Conservation (phyloP, 1,140 invertebrate genomes). For the Macrosteles quadrilineatus region DNA sequence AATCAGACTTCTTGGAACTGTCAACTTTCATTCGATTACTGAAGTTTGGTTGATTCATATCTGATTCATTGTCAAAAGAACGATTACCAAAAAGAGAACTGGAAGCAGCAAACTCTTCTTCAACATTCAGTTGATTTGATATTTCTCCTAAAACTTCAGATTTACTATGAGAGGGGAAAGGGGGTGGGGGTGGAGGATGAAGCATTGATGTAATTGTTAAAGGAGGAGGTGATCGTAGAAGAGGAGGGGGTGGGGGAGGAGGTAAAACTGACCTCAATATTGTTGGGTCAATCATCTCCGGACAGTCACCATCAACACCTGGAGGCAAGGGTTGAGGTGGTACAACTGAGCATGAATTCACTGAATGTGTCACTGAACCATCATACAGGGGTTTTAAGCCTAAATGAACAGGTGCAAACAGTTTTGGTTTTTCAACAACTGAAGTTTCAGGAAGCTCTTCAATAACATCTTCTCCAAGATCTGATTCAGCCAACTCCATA, state of each 20-base stretch:
- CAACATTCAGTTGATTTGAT: no score
- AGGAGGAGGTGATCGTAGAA: neutral
- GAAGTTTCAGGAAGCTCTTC: neutral
- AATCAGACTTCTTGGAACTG: no score
- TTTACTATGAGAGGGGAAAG: neutral
- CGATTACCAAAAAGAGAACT: no score
- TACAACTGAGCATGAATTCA: neutral
- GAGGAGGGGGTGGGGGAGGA: neutral
- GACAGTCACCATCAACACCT: neutral
- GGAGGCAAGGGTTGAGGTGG: constrained; percentile 12
- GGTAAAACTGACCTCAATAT: neutral
- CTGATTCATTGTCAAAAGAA: no score
- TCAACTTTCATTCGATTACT: no score
- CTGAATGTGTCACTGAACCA: neutral
- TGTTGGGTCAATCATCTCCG: neutral
- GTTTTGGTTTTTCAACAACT: neutral
- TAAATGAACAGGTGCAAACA: neutral
- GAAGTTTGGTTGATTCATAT: no score
- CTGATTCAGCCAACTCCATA: constrained; percentile 21
- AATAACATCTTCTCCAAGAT: neutral
- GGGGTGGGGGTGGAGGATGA: constrained; percentile 10
- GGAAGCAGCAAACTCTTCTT: no score
- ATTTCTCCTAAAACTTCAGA: no score
- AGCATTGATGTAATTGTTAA: neutral
- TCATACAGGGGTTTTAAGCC: neutral